Evolutionary conservation across 30 jellyfish, hydroid and myxozoan genomes (phyloP), one percentile per base, ranked within the genome.

Genomic region (Aurelia sp.): DNA sequence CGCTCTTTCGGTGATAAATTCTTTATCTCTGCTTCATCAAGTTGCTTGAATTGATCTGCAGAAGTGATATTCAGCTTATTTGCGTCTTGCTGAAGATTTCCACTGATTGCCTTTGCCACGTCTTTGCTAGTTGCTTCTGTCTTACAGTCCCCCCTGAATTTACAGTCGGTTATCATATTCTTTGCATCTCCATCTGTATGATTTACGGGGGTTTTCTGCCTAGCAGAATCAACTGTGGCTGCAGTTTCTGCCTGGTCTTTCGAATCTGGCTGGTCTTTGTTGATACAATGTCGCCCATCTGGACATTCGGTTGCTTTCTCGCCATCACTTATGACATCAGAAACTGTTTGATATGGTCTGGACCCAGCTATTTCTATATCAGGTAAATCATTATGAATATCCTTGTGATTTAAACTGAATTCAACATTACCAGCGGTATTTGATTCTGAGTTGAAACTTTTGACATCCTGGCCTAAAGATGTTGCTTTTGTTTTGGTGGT

Each of bases 111-210:
- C 55, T 72, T 76, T 11, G 91, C 84, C 76, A 51, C 88, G 8
- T 78, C 85, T 90, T 93, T 93, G 98, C 98, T 93, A 93, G 98
- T 89, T 93, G 98, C 98, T 93, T 88, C 97, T 88, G 98, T 88
- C 97, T 87, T 76, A 63, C 96, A 87, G 67, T 77, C 96, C 52
- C 96, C 96, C 27, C 90, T 65, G 17, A 74, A 41, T 53, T 87
- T 87, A 69, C 96, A 87, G 52, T 87, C 96, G 22, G 96, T 87
- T 41, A 87, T 87, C 96, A 87, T 66, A 55, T 87, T 87, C 72
- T 76, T 87, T 35, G 86, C 86, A 16, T 77, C 89, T 40, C 76
- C 87, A 10, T 63, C 85, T 8, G 96, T 87, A 17, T 75, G 64
- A 69, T 87, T 87, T 24, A 41, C 80, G 86, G 86, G 86, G 58